A percentile compares a stretch with the other conserved stretches of the same genome.
These are phyloP conservation scores for Sarcophaga carnaria DNA, from an alignment of 2,888 invertebrate species.

Conservation along the genomic window DNA sequence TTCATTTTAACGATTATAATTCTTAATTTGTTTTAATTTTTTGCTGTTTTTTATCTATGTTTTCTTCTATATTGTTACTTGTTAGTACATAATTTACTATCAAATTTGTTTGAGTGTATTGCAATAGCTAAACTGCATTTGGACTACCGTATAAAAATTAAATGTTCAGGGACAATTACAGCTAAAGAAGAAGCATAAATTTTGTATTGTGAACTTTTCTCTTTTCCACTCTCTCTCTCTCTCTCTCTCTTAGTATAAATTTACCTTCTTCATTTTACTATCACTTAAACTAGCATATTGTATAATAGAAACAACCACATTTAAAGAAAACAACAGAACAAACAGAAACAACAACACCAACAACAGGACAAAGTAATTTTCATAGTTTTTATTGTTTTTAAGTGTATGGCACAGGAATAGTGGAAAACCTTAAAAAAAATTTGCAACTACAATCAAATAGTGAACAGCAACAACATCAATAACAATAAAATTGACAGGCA, in stretches of 20 bases:
- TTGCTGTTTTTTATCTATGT: not conserved
- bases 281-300: not conserved
- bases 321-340: slow-evolving; percentile 19
- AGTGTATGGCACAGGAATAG: slow-evolving; percentile 28
- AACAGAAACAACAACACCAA: not conserved
- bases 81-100: not conserved
- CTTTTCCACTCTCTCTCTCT: too few species aligned
- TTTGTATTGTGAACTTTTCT: slow-evolving; percentile 36
- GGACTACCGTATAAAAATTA: not conserved
- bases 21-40: too few species aligned
- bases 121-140: not conserved
- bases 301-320: not conserved
- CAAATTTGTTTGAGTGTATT: not conserved
- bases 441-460: slow-evolving; percentile 39
- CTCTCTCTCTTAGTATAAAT: not conserved
- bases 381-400: slow-evolving; percentile 12
- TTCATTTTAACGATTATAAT: too few species aligned
- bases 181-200: slow-evolving; percentile 36
- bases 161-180: slow-evolving; percentile 46
- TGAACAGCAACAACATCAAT: slow-evolving; percentile 37
- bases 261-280: not conserved
- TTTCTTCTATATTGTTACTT: not conserved
- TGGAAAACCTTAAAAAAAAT: not conserved
- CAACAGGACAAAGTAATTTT: slow-evolving; percentile 18
- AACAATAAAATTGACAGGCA: slow-evolving; percentile 14